phyloP scores from a whole-genome alignment of 1,140 invertebrate species.

The Magallana ariakensis region DNA sequence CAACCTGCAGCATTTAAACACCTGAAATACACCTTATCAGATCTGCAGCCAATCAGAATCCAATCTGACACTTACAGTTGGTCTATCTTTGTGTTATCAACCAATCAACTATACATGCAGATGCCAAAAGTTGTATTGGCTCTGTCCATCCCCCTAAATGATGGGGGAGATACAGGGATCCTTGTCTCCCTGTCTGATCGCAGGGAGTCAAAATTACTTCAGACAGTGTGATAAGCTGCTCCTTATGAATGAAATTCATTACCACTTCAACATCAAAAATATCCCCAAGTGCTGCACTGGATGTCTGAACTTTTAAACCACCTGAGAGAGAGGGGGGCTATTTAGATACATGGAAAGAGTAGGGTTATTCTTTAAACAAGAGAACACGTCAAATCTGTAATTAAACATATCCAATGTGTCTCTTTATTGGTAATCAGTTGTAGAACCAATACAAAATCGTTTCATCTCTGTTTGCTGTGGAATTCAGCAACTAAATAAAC shows the following conservation, averaged over 20 bases:
- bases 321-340: background rate
- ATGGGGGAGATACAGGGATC: background rate
- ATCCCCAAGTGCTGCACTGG: background rate
- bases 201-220: conserved; percentile 1
- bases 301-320: background rate
- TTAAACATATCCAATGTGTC: conserved; percentile 20
- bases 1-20: conserved; percentile 14
- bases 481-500: conserved; percentile 28
- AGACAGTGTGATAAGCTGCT: conserved; percentile 10
- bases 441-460: conserved; percentile 32
- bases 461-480: conserved; percentile 31
- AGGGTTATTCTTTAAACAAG: background rate
- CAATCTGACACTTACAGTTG: conserved; percentile 6
- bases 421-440: conserved; percentile 22
- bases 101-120: conserved; percentile 28
- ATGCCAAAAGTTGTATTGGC: conserved; percentile 6
- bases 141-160: conserved; percentile 8
- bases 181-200: conserved; percentile 25
- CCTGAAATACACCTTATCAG: conserved; percentile 30
- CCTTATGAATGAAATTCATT: background rate
- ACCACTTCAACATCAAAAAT: conserved; percentile 9
- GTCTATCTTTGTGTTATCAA: background rate
- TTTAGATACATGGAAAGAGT: background rate
- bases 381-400: conserved; percentile 1
- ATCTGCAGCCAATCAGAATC: conserved; percentile 11